Evolutionary conservation across 2,888 invertebrate species (phyloP).

Genomic region (Iselma pallidipennis): DNA sequence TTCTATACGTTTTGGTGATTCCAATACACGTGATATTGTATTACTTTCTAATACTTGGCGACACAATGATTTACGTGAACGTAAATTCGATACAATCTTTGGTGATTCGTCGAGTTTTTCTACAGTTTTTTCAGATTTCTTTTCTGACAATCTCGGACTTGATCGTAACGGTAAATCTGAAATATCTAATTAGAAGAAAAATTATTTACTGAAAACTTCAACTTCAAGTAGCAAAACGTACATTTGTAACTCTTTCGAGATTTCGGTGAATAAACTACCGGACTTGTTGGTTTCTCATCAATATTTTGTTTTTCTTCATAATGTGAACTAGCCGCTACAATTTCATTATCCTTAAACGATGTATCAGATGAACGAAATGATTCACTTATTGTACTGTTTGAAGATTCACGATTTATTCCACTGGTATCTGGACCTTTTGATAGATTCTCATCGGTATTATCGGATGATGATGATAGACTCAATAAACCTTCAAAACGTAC

Average conservation of each 20-base stretch:
- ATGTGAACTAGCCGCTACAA: background rate
- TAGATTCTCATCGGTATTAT: constrained; percentile 16
- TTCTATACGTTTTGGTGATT: constrained; percentile 4
- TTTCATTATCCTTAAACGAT: constrained; percentile 17
- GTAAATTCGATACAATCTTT: constrained; percentile 18
- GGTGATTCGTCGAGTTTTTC: constrained; percentile 2
- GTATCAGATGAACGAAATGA: constrained; percentile 41
- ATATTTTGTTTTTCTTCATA: background rate
- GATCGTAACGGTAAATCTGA: constrained; percentile 37
- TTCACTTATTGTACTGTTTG: constrained; percentile 30
- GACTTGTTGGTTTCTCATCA: constrained; percentile 3
- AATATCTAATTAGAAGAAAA: constrained; percentile 11
- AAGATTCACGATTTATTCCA: constrained; percentile 11
- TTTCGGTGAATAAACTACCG: constrained; percentile 32
- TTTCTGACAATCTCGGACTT: constrained; percentile 37
- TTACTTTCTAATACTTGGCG: constrained; percentile 41
- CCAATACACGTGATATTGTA: constrained; percentile 28
- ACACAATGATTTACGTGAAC: constrained; percentile 37
- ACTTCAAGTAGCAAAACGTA: constrained; percentile 23
- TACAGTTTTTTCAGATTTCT: constrained; percentile 6
- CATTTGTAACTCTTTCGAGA: constrained; percentile 45
- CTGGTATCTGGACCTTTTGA: constrained; percentile 9
- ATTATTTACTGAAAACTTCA: background rate
- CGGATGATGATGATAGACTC: constrained; percentile 30
- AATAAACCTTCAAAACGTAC: constrained; percentile 31